A percentile compares a stretch with the other conserved stretches of the same genome.
Conservation (phyloP, 2,888 invertebrate genomes). For the Digitonthophagus gazella region DNA sequence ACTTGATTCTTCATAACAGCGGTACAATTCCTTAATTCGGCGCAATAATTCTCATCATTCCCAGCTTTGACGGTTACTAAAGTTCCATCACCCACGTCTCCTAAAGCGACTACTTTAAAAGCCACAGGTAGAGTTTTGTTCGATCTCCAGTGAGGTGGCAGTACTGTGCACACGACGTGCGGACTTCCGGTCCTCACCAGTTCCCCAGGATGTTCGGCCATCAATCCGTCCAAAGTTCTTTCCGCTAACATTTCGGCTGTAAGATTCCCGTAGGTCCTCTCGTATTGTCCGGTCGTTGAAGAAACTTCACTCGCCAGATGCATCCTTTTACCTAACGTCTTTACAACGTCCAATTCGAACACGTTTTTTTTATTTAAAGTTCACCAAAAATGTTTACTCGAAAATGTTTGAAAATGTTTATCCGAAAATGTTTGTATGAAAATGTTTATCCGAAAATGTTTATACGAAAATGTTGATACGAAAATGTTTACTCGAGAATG, state of each 20-base stretch:
- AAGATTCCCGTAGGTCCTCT: constrained; percentile 61
- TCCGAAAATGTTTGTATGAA: too few species aligned
- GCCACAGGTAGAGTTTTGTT: constrained; percentile 97
- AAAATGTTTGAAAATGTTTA: too few species aligned
- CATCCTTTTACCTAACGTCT: constrained; percentile 54
- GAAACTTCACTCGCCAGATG: constrained; percentile 79
- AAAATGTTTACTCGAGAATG: too few species aligned
- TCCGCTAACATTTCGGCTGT: constrained; percentile 88
- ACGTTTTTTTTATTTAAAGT: background rate
- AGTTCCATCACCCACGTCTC: constrained; percentile 94
- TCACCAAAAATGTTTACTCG: too few species aligned
- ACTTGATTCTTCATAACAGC: constrained; percentile 98
- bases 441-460: too few species aligned
- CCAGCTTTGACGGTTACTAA: constrained; percentile 94
- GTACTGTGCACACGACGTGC: constrained; percentile 90
- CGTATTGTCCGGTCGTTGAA: constrained; percentile 60
- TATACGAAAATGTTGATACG: too few species aligned
- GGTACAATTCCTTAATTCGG: constrained; percentile 90
- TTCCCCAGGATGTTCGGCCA: constrained; percentile 90
- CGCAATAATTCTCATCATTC: constrained; percentile 97
- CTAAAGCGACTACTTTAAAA: constrained; percentile 93
- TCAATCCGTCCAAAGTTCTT: constrained; percentile 79
- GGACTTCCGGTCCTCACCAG: constrained; percentile 90
- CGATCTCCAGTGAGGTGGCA: constrained; percentile 96
- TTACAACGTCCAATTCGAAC: too few species aligned